Percentiles rank a stretch among this genome's conserved stretches.
Evolutionary conservation across 1,140 invertebrate genomes (phyloP).

Genomic region (Notospermus geniculatus): DNA sequence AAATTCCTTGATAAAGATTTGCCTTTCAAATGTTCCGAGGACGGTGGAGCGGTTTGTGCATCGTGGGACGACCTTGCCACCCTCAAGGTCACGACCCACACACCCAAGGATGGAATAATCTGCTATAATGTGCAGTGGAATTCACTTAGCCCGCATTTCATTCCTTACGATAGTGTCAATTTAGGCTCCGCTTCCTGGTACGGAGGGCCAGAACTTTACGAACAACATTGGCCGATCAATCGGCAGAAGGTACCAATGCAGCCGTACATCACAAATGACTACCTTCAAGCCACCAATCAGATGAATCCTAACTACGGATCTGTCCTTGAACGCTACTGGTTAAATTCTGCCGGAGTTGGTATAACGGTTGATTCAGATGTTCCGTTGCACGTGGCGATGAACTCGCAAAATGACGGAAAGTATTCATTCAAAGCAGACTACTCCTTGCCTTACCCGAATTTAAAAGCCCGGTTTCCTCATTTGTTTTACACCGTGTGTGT

Average conservation of each 20-base stretch:
- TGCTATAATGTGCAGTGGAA: slow-evolving; percentile 37
- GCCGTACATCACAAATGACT: slow-evolving; percentile 32
- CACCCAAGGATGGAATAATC: slow-evolving; percentile 4
- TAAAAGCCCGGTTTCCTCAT: slow-evolving; percentile 7
- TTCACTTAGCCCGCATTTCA: slow-evolving; percentile 22
- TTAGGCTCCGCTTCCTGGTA: slow-evolving; percentile 39
- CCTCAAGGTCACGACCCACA: no score
- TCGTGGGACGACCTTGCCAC: no score
- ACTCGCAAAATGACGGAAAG: slow-evolving; percentile 25
- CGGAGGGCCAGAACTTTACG: slow-evolving; percentile 50
- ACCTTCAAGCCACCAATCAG: slow-evolving; percentile 6
- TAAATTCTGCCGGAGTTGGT: slow-evolving; percentile 44
- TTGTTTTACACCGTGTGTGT: slow-evolving; percentile 38
- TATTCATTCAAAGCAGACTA: slow-evolving; percentile 33
- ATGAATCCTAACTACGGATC: slow-evolving; percentile 23
- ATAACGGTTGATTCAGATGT: slow-evolving; percentile 38
- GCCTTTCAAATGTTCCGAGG: no score
- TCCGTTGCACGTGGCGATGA: slow-evolving; percentile 47
- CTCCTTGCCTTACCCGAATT: slow-evolving; percentile 7
- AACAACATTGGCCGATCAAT: slow-evolving; percentile 56
- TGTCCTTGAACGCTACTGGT: slow-evolving; percentile 45
- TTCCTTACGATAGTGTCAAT: slow-evolving; percentile 35
- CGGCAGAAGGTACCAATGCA: slow-evolving; percentile 34
- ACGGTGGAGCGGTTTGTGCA: no score
- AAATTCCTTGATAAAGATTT: no score